These are phyloP conservation scores for Chionomys nivalis DNA, from an alignment of 2,113 vertebrate species.

Conservation along the genomic window DNA sequence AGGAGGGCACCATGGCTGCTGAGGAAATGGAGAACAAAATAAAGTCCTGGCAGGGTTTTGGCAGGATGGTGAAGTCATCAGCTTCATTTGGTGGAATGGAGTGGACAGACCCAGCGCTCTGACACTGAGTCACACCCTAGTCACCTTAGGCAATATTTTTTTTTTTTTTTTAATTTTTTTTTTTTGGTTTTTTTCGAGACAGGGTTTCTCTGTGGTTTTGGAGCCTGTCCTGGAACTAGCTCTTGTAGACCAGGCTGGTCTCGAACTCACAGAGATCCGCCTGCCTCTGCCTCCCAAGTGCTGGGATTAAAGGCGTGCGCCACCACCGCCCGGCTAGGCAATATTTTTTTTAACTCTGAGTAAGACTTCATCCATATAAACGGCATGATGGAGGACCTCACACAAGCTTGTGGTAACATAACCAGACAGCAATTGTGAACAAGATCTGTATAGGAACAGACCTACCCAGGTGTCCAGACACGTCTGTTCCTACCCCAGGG, in stretches of 20 bases:
- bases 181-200: too few relatives aligned
- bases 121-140: neutral
- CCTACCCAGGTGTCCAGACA: neutral
- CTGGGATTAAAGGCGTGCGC: too few relatives aligned
- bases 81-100: neutral
- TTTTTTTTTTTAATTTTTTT: constrained; percentile 33
- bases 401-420: neutral
- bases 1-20: neutral
- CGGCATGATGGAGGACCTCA: neutral
- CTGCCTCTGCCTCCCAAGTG: too few relatives aligned
- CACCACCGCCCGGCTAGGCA: too few relatives aligned
- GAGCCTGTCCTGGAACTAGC: too few relatives aligned
- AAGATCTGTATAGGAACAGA: neutral
- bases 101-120: neutral
- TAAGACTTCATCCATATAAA: neutral
- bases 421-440: neutral
- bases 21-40: too few relatives aligned
- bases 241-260: too few relatives aligned
- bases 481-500: neutral
- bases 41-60: neutral
- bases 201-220: too few relatives aligned
- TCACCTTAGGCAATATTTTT: neutral
- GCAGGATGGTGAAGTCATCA: neutral
- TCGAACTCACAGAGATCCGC: too few relatives aligned
- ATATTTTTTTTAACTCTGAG: neutral